Evolutionary conservation across 2,113 vertebrate species (phyloP), one percentile per base, ranked within the genome.

Genomic region (Chaenogobius annularis): DNA sequence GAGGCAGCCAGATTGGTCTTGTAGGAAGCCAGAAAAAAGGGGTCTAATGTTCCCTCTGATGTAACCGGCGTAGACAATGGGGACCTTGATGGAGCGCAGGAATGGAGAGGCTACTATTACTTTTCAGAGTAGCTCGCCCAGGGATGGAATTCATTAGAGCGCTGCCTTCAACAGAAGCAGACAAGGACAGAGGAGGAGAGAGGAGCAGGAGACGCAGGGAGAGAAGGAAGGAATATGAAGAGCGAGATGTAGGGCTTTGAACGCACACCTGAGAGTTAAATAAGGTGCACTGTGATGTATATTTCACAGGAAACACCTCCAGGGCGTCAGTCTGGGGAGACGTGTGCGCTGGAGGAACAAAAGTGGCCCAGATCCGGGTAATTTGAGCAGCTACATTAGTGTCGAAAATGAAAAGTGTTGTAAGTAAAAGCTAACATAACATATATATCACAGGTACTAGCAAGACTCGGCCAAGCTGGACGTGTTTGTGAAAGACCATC

Each of bases 21-120:
- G 81, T 63, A 75, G 68, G 31, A 62, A 67, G 78, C 64, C 75
- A 79, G 58, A 81, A 83, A 71, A 76, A 67, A 73, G 74, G 80
- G 61, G 71, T 68, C 76, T 68, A 82, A 85, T 77, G 73, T 85
- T 81, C 56, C 77, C 66, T 84, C 76, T 83, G 73, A 88, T 83
- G 72, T 54, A 62, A 73, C 73, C 59, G 56, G 74, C 40, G 47
- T 54, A 80, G 72, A 90, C 89, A 91, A 87, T 80, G 85, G 74
- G 64, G 81, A 82, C 84, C 75, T 89, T 90, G 84, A 87, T 74
- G 58, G 71, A 73, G 50, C 65, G 70, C 74, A 64, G 74, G 77
- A 86, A 86, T 84, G 73, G 56, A 81, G 77, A 40, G 68, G 75
- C 71, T 71, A 73, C 68, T 76, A 69, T 84, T 78, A 77, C 64